Evolutionary conservation across 1,140 invertebrate species (phyloP).

Genomic region (Drosophila sulfurigaster): DNA sequence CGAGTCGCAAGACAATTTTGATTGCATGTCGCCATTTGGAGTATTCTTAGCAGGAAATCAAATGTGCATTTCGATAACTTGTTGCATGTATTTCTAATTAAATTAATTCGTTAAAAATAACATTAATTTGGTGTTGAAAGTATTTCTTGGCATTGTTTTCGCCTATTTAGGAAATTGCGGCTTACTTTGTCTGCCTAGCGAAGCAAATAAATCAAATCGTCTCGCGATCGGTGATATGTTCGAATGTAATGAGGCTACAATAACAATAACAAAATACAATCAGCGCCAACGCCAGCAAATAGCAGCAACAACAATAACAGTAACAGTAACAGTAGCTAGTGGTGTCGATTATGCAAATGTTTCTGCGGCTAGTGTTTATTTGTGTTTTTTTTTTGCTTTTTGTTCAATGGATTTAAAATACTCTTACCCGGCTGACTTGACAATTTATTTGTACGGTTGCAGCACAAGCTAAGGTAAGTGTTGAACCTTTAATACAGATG

Average conservation of each 20-base stretch:
- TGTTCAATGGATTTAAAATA: conserved; percentile 14
- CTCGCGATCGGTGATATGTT: conserved; percentile 76
- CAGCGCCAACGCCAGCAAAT: conserved; percentile 52
- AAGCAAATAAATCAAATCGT: conserved; percentile 80
- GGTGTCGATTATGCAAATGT: conserved; percentile 74
- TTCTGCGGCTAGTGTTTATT: conserved; percentile 23
- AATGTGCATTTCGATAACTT: conserved; percentile 36
- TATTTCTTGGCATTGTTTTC: conserved; percentile 74
- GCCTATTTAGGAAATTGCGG: conserved; percentile 75
- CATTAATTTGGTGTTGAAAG: conserved; percentile 76
- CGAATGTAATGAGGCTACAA: conserved; percentile 65
- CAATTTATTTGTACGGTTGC: neutral
- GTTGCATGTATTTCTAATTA: conserved; percentile 72
- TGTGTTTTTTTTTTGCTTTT: neutral
- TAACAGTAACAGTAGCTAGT: conserved; percentile 24
- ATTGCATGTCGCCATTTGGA: conserved; percentile 66
- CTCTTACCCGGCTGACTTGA: conserved; percentile 4
- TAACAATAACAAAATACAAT: conserved; percentile 66
- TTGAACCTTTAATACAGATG: neutral
- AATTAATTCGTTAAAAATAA: conserved; percentile 77
- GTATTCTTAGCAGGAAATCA: conserved; percentile 73
- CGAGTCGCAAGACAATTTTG: neutral
- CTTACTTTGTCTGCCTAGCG: conserved; percentile 62
- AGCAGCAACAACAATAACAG: conserved; percentile 8
- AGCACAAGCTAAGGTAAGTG: neutral